Percentiles rank a stretch among this genome's conserved stretches.
Evolutionary conservation across 2,888 invertebrate genomes (phyloP).

Genomic region (Schizaphis graminum): DNA sequence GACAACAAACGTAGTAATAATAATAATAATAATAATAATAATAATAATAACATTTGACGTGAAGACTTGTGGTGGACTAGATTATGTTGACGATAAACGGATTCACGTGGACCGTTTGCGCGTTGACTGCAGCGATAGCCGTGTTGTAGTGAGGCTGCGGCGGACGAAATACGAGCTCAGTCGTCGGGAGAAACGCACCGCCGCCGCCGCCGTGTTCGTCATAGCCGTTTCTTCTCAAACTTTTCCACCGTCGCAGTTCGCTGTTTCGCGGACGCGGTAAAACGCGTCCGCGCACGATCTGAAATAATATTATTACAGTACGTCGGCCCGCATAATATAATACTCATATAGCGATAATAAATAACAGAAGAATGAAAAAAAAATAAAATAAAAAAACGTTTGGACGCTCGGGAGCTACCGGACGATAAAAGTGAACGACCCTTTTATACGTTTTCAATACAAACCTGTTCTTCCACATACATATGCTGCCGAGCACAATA

Average conservation of each 20-base stretch:
- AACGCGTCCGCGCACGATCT: neutral
- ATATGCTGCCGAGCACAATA: slow-evolving; percentile 44
- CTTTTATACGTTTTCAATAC: slow-evolving; percentile 48
- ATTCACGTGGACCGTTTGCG: neutral
- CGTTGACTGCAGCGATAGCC: neutral
- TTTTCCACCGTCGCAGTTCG: neutral
- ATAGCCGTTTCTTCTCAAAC: neutral
- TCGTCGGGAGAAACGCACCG: neutral
- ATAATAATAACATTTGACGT: neutral
- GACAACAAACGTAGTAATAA: neutral
- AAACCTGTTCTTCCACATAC: slow-evolving; percentile 52
- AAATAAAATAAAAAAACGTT: neutral
- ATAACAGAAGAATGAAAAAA: slow-evolving; percentile 5
- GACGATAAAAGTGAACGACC: slow-evolving; percentile 62
- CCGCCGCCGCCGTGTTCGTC: neutral
- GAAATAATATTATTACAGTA: neutral
- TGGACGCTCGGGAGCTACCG: slow-evolving; percentile 52
- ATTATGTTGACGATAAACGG: neutral
- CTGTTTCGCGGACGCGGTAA: neutral
- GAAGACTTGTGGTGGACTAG: neutral
- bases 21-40: neutral
- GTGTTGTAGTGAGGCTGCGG: neutral
- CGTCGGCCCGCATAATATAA: neutral
- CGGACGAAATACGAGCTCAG: neutral
- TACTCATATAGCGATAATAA: slow-evolving; percentile 28